Evolutionary conservation across 2,113 vertebrate genomes (phyloP), one percentile per base, ranked within the genome.

Genomic region (Miniopterus natalensis): DNA sequence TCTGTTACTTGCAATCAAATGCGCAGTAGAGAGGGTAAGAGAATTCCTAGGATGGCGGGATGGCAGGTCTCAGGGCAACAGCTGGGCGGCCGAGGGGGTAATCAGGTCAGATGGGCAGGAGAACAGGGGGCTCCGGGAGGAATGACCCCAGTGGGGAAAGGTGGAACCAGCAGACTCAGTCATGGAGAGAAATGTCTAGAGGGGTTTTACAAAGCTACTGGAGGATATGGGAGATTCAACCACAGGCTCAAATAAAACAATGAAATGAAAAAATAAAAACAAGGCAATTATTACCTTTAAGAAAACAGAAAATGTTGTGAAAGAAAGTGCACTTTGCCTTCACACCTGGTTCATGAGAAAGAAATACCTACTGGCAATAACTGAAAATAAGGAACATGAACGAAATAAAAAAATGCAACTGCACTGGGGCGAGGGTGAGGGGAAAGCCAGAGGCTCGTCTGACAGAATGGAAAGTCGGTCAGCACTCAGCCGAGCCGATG

Each of bases 301-400:
- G 71, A 92, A 88, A 61, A 57, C 1, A 93, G 47, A 59, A 88
- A 78, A 40, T 15, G 1, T 4, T 66, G 21, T 12, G 59, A 78
- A 92, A 86, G 31, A 88, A 91, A 96, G 84, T 40, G 57, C 25
- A 57, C 20, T 36, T 78, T 88, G 15, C 81, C 95, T 84, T 40
- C 45, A 45, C 27, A 78, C 5, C 21, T 74, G 70, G 29, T 27
- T 79, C 61, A 29, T 29, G 40, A 75, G 53, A 23, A 79, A 86
- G 70, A n/a, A 75, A 75, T 14, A 80, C 9, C 20, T 90, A 31
- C 25, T 27, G 65, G 55, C 55, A 92, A 5, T 13, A 83, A 74
- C 2, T 57, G 31, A 81, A 94, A 86, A 63, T 53, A 77, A 65
- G 2, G 31, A 74, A 40, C 8, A 70, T 0, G 23, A 70, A 40